Percentiles rank a stretch among this genome's conserved stretches.
phyloP scores from a whole-genome alignment of 2,888 invertebrate genomes.

The Labia minor region DNA sequence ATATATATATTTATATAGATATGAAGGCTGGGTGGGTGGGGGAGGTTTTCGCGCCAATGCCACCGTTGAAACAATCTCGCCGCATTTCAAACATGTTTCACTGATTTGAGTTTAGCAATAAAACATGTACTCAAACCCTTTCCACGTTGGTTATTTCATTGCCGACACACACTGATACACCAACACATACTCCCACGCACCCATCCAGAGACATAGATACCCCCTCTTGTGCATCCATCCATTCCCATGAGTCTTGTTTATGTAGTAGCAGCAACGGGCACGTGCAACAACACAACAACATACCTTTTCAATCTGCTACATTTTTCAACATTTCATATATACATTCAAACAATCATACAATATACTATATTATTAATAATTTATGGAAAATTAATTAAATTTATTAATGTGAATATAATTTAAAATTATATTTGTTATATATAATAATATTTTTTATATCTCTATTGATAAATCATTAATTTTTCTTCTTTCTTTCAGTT shows the following conservation, averaged over 20 bases:
- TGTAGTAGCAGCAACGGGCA: neutral
- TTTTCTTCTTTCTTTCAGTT: too few relatives aligned
- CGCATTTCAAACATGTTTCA: conserved; percentile 13
- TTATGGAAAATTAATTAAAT: too few relatives aligned
- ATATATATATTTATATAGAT: conserved; percentile 13
- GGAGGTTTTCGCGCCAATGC: conserved; percentile 13
- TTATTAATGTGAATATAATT: too few relatives aligned
- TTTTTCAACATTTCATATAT: too few relatives aligned
- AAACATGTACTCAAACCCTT: neutral
- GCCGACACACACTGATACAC: neutral
- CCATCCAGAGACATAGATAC: too few relatives aligned
- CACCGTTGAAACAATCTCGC: conserved; percentile 13
- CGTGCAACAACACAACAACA: neutral
- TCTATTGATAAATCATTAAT: too few relatives aligned
- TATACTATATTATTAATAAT: too few relatives aligned
- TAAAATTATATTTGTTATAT: too few relatives aligned
- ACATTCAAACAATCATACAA: too few relatives aligned
- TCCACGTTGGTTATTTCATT: conserved; percentile 7
- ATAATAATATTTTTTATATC: too few relatives aligned
- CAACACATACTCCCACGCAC: too few relatives aligned
- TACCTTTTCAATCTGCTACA: neutral
- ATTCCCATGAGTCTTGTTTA: neutral
- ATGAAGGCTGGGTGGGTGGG: neutral
- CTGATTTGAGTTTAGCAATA: conserved; percentile 13
- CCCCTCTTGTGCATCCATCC: conserved; percentile 7